Evolutionary conservation across 2,888 invertebrate species (phyloP).

Genomic region (Harpalus rufipes): DNA sequence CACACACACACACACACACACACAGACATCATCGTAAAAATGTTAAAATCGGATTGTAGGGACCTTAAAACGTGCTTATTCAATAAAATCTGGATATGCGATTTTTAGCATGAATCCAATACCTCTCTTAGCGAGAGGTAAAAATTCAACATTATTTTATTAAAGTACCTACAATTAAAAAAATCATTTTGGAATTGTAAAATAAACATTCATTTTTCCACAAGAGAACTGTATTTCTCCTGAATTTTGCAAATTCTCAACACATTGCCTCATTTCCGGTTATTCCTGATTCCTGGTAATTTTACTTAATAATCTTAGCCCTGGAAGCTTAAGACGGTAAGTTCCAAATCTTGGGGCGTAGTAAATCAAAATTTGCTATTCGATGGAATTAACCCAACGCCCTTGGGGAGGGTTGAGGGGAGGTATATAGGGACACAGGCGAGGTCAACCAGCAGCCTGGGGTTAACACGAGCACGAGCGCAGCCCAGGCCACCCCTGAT

Average conservation of each 20-base stretch:
- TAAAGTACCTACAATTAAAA: no score
- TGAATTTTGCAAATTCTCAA: background rate
- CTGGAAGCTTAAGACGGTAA: background rate
- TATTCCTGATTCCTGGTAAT: conserved; percentile 10
- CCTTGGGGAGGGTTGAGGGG: conserved; percentile 20
- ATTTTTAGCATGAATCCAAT: no score
- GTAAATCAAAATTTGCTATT: conserved; percentile 58
- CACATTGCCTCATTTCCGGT: background rate
- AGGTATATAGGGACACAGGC: background rate
- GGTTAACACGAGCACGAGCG: conserved; percentile 40
- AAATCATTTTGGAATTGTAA: no score
- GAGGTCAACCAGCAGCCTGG: conserved; percentile 35
- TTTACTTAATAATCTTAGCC: conserved; percentile 28
- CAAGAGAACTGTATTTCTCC: no score
- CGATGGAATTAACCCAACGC: conserved; percentile 46
- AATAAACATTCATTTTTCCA: no score
- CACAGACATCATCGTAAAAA: no score
- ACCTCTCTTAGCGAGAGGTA: no score
- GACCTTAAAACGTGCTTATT: no score
- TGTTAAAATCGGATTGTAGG: no score
- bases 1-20: no score
- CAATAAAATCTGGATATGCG: no score
- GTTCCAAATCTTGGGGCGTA: conserved; percentile 10
- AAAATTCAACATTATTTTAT: no score
- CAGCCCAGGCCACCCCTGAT: conserved; percentile 33